Conservation (phyloP, 2,797 vertebrate species). For the Serranus cabrilla region DNA sequence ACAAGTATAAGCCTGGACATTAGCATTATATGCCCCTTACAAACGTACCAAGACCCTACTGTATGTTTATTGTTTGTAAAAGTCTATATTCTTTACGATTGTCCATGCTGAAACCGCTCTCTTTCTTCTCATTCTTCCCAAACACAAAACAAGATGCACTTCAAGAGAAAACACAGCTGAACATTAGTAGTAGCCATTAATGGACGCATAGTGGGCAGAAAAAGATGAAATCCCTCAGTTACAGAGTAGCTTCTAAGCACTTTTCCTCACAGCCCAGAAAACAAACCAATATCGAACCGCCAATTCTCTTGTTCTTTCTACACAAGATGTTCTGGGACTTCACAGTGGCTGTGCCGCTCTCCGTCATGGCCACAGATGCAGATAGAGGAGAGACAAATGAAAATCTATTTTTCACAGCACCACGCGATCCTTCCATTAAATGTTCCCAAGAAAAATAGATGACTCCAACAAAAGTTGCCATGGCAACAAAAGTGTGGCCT, state of each 20-base stretch:
- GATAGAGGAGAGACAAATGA: constrained; percentile 42
- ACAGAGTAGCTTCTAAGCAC: neutral
- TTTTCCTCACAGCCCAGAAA: neutral
- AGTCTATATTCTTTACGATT: rapidly evolving
- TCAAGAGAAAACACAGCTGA: neutral
- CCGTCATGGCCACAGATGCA: constrained; percentile 49
- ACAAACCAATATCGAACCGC: constrained; percentile 8
- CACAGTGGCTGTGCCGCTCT: constrained; percentile 26
- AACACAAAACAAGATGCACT: neutral
- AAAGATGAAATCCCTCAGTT: neutral
- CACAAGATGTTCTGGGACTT: constrained; percentile 26
- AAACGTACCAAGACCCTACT: too few relatives aligned
- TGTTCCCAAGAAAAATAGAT: constrained; percentile 58
- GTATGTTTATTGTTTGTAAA: neutral
- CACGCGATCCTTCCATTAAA: constrained; percentile 55
- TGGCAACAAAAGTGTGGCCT: constrained; percentile 70
- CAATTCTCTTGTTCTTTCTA: neutral
- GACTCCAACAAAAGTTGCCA: constrained; percentile 71
- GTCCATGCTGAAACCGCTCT: neutral
- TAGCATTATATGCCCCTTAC: too few relatives aligned
- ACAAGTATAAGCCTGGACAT: too few relatives aligned
- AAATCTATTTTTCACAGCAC: constrained; percentile 58
- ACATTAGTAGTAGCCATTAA: rapidly evolving
- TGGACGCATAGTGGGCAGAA: neutral
- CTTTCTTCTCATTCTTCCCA: neutral